These are phyloP conservation scores for Agriotes lineatus DNA, from an alignment of 2,888 invertebrate species.

Conservation along the genomic window DNA sequence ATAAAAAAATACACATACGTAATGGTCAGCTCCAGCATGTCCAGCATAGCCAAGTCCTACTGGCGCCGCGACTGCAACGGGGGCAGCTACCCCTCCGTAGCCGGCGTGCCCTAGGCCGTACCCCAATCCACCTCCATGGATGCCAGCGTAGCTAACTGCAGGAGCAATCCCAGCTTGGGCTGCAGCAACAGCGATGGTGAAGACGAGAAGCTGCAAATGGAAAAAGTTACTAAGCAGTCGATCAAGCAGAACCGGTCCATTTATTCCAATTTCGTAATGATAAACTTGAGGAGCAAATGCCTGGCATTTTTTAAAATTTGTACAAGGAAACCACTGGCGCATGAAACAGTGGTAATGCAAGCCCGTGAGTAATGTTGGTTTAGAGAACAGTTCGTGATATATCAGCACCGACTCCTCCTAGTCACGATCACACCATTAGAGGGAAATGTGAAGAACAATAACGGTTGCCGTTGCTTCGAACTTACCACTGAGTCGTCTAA, in stretches of 20 bases:
- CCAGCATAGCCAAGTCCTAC: constrained; percentile 28
- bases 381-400: constrained; percentile 45
- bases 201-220: constrained; percentile 39
- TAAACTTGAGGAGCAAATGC: background rate
- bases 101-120: constrained; percentile 28
- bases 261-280: background rate
- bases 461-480: background rate
- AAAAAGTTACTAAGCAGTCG: background rate
- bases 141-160: constrained; percentile 37
- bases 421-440: constrained; percentile 34
- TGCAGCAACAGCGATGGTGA: constrained; percentile 38
- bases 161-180: constrained; percentile 45
- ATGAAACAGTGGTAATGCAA: background rate
- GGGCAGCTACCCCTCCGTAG: constrained; percentile 31
- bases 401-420: constrained; percentile 43
- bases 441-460: background rate
- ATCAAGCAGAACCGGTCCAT: background rate
- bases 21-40: constrained; percentile 46
- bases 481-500: background rate
- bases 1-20: too few species aligned
- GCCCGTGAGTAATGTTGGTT: background rate
- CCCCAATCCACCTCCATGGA: constrained; percentile 33
- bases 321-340: background rate
- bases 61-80: constrained; percentile 11
- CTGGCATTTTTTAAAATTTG: background rate